These are phyloP conservation scores for Elymnias hypermnestra DNA, from an alignment of 1,140 invertebrate species.

Conservation along the genomic window DNA sequence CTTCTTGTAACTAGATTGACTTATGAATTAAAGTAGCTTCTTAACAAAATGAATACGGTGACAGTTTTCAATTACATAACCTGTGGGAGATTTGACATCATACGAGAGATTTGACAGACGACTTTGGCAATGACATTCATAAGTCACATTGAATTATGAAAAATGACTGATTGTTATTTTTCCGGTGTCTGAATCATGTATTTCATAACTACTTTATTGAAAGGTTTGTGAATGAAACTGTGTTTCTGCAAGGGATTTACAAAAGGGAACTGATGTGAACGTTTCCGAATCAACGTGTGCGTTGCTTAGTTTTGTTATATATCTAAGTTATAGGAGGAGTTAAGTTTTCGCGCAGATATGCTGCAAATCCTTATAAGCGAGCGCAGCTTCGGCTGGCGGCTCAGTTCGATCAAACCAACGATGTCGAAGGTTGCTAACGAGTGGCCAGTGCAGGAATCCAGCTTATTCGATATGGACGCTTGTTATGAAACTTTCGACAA, in stretches of 20 bases:
- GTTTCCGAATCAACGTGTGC: not conserved
- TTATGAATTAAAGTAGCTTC: too few species aligned
- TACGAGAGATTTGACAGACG: too few species aligned
- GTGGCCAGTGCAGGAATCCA: slow-evolving; percentile 61
- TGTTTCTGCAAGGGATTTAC: not conserved
- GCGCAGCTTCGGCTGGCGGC: slow-evolving; percentile 30
- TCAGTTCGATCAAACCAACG: slow-evolving; percentile 61
- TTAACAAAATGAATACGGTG: too few species aligned
- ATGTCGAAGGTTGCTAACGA: slow-evolving; percentile 63
- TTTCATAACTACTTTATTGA: slow-evolving; percentile 22
- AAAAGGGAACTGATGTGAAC: not conserved
- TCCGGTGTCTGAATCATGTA: slow-evolving; percentile 9
- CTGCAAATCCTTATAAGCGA: slow-evolving; percentile 51
- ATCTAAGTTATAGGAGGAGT: slow-evolving; percentile 5
- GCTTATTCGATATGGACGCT: slow-evolving; percentile 85
- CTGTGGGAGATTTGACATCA: too few species aligned
- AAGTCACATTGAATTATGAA: not conserved
- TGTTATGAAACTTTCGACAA: slow-evolving; percentile 92
- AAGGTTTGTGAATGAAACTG: slow-evolving; percentile 19
- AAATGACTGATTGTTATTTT: not conserved
- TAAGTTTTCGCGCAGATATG: slow-evolving; percentile 33
- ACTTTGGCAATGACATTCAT: not conserved
- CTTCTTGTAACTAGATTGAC: too few species aligned
- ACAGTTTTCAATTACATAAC: too few species aligned
- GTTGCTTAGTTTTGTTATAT: not conserved